Evolutionary conservation across 1,140 invertebrate genomes (phyloP).

Genomic region (Anoplolepis gracilipes): DNA sequence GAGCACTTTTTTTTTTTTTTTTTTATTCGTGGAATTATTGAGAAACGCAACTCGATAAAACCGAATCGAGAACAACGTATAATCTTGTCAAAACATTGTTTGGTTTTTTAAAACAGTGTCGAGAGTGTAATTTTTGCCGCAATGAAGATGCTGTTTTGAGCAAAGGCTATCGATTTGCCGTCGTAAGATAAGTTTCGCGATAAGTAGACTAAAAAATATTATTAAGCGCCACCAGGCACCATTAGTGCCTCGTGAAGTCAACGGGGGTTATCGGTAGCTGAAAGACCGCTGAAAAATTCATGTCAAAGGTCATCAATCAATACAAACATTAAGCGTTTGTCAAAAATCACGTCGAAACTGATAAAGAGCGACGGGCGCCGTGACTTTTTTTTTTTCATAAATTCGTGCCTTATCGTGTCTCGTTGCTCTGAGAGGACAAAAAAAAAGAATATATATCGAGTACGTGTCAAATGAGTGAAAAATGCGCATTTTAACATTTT

Average conservation of each 20-base stretch:
- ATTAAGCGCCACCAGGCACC: slow-evolving; percentile 15
- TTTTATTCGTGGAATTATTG: not conserved
- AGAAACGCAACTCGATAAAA: not conserved
- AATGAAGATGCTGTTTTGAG: not conserved
- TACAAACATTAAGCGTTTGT: not conserved
- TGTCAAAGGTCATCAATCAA: slow-evolving; percentile 47
- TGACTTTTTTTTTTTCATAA: slow-evolving; percentile 20
- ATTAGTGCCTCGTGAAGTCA: not conserved
- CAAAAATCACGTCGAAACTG: slow-evolving; percentile 35
- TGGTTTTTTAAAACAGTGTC: not conserved
- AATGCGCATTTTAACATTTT: not conserved
- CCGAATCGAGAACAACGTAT: not conserved
- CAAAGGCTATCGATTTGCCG: slow-evolving; percentile 7
- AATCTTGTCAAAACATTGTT: slow-evolving; percentile 1
- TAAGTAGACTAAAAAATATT: slow-evolving; percentile 17
- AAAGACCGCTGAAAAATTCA: slow-evolving; percentile 19
- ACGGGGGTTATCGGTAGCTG: slow-evolving; percentile 10
- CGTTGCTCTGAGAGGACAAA: not conserved
- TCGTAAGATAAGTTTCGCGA: slow-evolving; percentile 1
- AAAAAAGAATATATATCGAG: not conserved
- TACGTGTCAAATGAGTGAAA: not conserved
- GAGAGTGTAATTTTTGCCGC: not conserved
- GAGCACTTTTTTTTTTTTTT: not conserved
- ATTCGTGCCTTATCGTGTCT: slow-evolving; percentile 31
- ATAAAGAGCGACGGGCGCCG: slow-evolving; percentile 28